Conservation (phyloP, 2,113 vertebrate genomes). For the Cyanocitta stelleri region DNA sequence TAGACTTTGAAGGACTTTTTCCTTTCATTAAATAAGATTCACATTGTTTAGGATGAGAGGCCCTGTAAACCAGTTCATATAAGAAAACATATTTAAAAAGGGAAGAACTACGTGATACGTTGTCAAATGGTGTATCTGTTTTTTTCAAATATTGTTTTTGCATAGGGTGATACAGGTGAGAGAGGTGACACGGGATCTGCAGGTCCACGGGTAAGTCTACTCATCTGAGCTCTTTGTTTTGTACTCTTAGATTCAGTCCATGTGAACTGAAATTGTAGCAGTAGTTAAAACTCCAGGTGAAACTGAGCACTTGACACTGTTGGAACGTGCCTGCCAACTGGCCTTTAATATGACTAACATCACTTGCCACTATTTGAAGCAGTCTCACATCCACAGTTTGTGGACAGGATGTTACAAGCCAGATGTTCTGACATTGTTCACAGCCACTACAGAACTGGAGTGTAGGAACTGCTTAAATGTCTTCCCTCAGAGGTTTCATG, state of each 20-base stretch:
- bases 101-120: background rate
- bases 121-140: background rate
- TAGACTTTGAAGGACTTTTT: background rate
- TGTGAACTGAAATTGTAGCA: background rate
- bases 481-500: background rate
- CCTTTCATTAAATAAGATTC: background rate
- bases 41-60: background rate
- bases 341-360: background rate
- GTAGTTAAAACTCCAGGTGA: background rate
- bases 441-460: background rate
- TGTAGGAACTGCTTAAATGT: background rate
- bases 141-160: background rate
- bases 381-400: background rate
- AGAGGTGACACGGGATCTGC: constrained; percentile 82
- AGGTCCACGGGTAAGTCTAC: constrained; percentile 82
- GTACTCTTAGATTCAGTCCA: background rate
- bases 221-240: background rate
- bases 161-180: constrained; percentile 88
- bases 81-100: background rate
- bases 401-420: background rate
- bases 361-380: background rate
- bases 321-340: background rate
- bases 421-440: background rate
- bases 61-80: background rate
- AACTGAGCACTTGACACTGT: background rate